Evolutionary conservation across 2,113 vertebrate species (phyloP).

Genomic region (Hemibagrus wyckioides): DNA sequence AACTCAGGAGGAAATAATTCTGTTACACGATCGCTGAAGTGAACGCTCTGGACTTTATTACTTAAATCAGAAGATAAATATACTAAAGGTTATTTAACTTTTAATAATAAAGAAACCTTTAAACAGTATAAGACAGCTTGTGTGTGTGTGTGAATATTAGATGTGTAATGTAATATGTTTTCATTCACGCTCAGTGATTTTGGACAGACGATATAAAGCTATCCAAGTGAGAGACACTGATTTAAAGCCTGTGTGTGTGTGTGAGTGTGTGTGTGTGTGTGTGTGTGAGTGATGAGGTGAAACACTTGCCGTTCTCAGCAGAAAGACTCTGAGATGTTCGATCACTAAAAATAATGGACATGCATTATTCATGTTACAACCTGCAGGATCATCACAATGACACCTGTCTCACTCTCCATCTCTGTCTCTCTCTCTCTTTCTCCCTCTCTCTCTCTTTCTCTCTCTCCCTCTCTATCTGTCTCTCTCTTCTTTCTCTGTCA

Average conservation of each 20-base stretch:
- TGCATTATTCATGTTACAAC: slow-evolving; percentile 51
- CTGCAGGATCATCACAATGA: slow-evolving; percentile 45
- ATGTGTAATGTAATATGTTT: not conserved
- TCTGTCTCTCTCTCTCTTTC: not conserved
- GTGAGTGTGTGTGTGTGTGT: slow-evolving; percentile 13
- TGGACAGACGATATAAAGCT: not conserved
- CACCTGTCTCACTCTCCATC: not conserved
- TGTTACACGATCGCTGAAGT: too few relatives aligned
- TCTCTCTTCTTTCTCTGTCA: not conserved
- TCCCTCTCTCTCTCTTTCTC: too few relatives aligned
- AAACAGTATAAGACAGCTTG: too few relatives aligned
- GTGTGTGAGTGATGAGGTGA: slow-evolving; percentile 18
- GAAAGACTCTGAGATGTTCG: slow-evolving; percentile 37
- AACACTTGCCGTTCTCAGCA: slow-evolving; percentile 42
- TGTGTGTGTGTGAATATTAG: not conserved
- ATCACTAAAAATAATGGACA: slow-evolving; percentile 49
- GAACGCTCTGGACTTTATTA: too few relatives aligned
- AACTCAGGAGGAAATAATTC: too few relatives aligned
- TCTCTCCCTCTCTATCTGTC: not conserved
- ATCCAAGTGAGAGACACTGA: not conserved
- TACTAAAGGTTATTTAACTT: too few relatives aligned
- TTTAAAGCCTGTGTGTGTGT: slow-evolving; percentile 5
- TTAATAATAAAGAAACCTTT: too few relatives aligned
- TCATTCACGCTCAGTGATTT: not conserved
- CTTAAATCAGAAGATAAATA: not conserved